Base-by-base conservation (phyloP, 2,113 vertebrate genomes). In the Coreoperca whiteheadi region DNA sequence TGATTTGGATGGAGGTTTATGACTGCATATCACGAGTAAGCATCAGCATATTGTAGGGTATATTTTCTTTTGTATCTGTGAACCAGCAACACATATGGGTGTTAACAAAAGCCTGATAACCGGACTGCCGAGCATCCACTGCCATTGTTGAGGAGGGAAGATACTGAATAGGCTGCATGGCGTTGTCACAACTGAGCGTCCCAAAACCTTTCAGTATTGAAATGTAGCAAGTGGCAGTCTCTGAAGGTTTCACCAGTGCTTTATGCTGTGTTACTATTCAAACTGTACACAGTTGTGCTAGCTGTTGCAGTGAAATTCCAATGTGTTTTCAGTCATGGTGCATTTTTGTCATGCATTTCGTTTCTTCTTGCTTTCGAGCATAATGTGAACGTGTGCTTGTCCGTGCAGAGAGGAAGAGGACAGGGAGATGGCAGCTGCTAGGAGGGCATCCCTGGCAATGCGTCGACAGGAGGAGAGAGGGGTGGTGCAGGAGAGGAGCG, bases 381-480 rank as follows among this genome's bases (percentile, higher is more conserved):
- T 10, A 6, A n/a, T 70, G 50, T 39, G 66, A 34, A 57, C 65
- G 68, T 84, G 71, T 79, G 6, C 15, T 16, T 83, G 69, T 77
- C 64, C 60, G 1, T 20, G 25, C 82, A 99, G 98, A 86, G 97
- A 99, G 65, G 98, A 99, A 67, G 98, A 99, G 64, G 98, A 99
- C 88, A 90, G 97, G 69, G 97, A 98, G 1, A 54, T 98, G 63
- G 97, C 97, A 3, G 97, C 97, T 3, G 98, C 97, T 0, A 94
- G 97, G 82, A 93, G 96, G 82, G 98, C 97, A 0, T 99, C 97
- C 0, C 88, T 98, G 76, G 96, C 96, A 6, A 92, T 91, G 2
- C 96, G 92, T 46, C 85, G 96, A 46, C 97, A 96, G 82, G 96
- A 97, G 2, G 97, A 97, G 85, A 95, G 94, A 8, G 96, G 89